phyloP scores from a whole-genome alignment of 2,888 invertebrate genomes.

The Acleris sparsana region DNA sequence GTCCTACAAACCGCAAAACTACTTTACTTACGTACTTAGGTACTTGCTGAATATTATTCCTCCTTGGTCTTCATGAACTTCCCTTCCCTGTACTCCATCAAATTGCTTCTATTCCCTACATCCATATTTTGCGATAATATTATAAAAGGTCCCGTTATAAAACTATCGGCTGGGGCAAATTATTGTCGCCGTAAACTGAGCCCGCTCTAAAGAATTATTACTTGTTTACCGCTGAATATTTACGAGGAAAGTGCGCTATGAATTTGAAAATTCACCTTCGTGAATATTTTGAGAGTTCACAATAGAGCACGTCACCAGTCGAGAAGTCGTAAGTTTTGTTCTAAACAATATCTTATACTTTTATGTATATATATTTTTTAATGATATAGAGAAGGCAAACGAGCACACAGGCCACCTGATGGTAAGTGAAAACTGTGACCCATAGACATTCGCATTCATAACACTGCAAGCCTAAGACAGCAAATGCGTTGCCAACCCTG shows the following conservation, averaged over 20 bases:
- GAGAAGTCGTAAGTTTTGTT: too few species aligned
- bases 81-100: neutral
- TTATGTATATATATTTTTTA: too few species aligned
- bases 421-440: too few species aligned
- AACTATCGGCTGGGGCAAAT: conserved; percentile 32
- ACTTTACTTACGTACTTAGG: too few species aligned
- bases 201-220: conserved; percentile 29
- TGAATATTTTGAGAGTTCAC: conserved; percentile 1
- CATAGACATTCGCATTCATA: too few species aligned
- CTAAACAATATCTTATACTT: too few species aligned
- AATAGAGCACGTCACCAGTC: neutral
- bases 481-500: too few species aligned
- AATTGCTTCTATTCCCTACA: conserved; percentile 2
- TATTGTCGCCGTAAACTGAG: conserved; percentile 30
- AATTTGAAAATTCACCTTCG: conserved; percentile 1
- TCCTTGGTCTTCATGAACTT: neutral
- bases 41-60: too few species aligned
- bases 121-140: conserved; percentile 30
- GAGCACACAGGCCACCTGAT: too few species aligned
- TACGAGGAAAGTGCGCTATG: conserved; percentile 2
- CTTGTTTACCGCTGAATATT: conserved; percentile 30
- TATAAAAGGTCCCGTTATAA: conserved; percentile 32
- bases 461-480: too few species aligned
- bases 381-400: too few species aligned
- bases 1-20: too few species aligned